Evolutionary conservation across 2,888 invertebrate genomes (phyloP), one percentile per base, ranked within the genome.

Genomic region (Archips crataeganus): DNA sequence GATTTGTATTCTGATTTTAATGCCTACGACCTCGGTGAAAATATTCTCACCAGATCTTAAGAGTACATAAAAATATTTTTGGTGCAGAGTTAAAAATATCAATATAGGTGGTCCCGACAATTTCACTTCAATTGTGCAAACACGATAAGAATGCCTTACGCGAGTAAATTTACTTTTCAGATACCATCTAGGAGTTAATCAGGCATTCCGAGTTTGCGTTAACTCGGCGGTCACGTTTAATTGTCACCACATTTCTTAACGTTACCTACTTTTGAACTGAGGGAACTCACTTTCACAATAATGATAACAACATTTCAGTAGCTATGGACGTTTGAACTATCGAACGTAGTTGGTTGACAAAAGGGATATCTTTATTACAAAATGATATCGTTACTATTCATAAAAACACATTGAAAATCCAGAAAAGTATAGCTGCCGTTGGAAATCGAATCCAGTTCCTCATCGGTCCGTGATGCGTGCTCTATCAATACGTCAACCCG

Each of bases 211-310:
- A 70, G 49, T 68, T 68, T 32, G n/a, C 39, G 39, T 78, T 82
- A 84, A 82, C 79, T 80, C 69, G 70, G 63, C 67, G 70, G 78
- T 82, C 84, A 84, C 84, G 83, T 79, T 81, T 77, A 75, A 77
- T 82, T 83, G 79, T 80, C 83, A 81, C 78, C 78, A 79, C 79
- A 79, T 80, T 84, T 82, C 81, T 80, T 81, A 81, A 81, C 72
- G 77, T 78, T 76, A 77, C 75, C 67, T 76, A 74, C 64, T 64
- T 66, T 51, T 64, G 42, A 73, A 57, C 32, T 11, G 32, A 57
- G 32, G 32, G 57, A 32, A 23, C 65, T 59, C 47, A 65, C 69
- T 73, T 73, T 69, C 73, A 69, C 63, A 60, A 73, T 49, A 15
- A 51, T 15, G 36, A 23, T 32, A 34, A 32, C 62, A 10, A 36